Base-by-base conservation (phyloP, 2,797 vertebrate genomes). In the Lutjanus argentimaculatus region DNA sequence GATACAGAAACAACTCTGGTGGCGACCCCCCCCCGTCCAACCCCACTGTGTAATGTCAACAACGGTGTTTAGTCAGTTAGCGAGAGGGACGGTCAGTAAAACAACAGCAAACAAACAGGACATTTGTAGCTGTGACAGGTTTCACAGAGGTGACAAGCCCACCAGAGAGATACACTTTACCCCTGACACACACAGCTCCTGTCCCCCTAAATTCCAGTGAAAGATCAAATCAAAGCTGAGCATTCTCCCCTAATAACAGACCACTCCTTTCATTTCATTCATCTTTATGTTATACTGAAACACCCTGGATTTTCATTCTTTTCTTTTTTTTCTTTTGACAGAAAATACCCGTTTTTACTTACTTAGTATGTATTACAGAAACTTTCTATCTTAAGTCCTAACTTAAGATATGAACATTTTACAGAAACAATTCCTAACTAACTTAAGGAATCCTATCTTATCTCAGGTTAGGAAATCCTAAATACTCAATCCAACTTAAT, bases 11-110 rank as follows among this genome's bases (percentile, higher is more conserved):
- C 85, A 83, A 83, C 88, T 65, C 53, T 83, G 90, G 85, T 88
- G 91, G 88, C 59, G 77, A 10, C 10, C 12, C 46, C 9, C 14
- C 7, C 15, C 12, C 6, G 15, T 11, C 61, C 12, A n/a, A 9
- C 79, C 58, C 55, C 53, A 5, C 42, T 0, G 79, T 59, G 78
- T 72, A 43, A 84, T 67, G 70, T 16, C 84, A 79, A 71, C 80
- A 82, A 0, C 11, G 0, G 43, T 89, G 90, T 92, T 93, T 90
- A 61, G 78, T 91, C 87, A 93, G 90, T 82, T 48, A 80, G 73
- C 17, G 61, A 72, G 68, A 64, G 66, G 72, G 79, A 11, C 17
- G 75, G 85, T 65, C 70, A 73, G 79, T 71, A 87, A 92, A 92
- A 91, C 77, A 77, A 61, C 62, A 72, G 51, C 85, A 85, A 79